A percentile compares a stretch with the other conserved stretches of the same genome.
Conservation (phyloP, 2,888 invertebrate species). For the Drosophila algonquin region DNA sequence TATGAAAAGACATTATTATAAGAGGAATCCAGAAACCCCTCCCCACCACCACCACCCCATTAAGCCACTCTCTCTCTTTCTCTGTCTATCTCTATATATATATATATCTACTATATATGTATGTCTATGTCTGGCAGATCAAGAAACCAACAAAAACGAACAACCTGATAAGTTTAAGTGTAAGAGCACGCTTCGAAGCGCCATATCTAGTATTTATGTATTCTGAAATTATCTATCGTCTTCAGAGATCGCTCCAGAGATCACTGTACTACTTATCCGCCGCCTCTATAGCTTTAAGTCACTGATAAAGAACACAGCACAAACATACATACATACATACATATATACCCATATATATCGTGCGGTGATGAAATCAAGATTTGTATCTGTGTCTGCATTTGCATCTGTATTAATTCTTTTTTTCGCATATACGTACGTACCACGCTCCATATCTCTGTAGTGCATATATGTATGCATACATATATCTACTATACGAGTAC, state of each 20-base stretch:
- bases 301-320: not conserved
- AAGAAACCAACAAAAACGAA: slow-evolving; percentile 15
- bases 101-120: slow-evolving; percentile 8
- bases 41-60: not conserved
- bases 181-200: slow-evolving; percentile 27
- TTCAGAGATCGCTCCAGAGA: slow-evolving; percentile 24
- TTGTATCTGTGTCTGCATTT: slow-evolving; percentile 11
- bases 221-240: slow-evolving; percentile 7
- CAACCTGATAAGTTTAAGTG: slow-evolving; percentile 43
- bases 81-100: slow-evolving; percentile 25
- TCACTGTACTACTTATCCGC: slow-evolving; percentile 9
- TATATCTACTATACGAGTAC: slow-evolving; percentile 7
- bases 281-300: slow-evolving; percentile 9
- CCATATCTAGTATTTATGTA: slow-evolving; percentile 48
- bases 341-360: not conserved
- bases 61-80: slow-evolving; percentile 6
- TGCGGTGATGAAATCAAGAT: slow-evolving; percentile 28
- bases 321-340: slow-evolving; percentile 12
- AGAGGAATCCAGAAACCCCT: slow-evolving; percentile 9
- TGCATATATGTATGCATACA: not conserved
- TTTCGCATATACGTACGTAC: slow-evolving; percentile 8
- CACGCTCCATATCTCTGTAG: slow-evolving; percentile 19
- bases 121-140: not conserved
- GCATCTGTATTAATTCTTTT: slow-evolving; percentile 9
- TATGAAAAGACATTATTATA: slow-evolving; percentile 66